Evolutionary conservation across 2,888 invertebrate species (phyloP).

Genomic region (Limenitis camilla): DNA sequence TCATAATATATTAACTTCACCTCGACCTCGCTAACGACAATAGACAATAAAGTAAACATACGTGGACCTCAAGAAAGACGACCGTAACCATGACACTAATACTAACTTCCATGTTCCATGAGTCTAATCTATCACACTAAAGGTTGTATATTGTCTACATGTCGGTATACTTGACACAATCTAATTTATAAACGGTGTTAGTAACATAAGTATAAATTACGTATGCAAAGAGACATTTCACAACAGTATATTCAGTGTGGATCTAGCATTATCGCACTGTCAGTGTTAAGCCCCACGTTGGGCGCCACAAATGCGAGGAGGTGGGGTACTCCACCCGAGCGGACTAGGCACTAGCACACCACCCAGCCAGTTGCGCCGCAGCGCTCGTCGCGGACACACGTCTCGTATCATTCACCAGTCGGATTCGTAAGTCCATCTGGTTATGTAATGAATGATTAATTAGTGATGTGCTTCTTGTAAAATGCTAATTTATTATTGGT

Average conservation of each 20-base stretch:
- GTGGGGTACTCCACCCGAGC: slow-evolving; percentile 25
- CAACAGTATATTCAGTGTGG: slow-evolving; percentile 8
- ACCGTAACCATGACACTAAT: too few relatives aligned
- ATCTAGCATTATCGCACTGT: slow-evolving; percentile 17
- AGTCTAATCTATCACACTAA: too few relatives aligned
- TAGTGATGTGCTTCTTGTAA: slow-evolving; percentile 10
- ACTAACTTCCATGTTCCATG: too few relatives aligned
- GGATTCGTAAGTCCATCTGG: slow-evolving; percentile 48
- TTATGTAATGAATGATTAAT: slow-evolving; percentile 40
- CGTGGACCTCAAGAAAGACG: too few relatives aligned
- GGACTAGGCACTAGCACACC: slow-evolving; percentile 40
- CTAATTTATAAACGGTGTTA: too few relatives aligned
- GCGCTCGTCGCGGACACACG: slow-evolving; percentile 49
- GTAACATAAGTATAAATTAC: not conserved
- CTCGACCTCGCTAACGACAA: too few relatives aligned
- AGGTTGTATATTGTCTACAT: too few relatives aligned
- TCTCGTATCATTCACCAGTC: slow-evolving; percentile 36
- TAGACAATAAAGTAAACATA: too few relatives aligned
- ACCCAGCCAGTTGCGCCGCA: slow-evolving; percentile 60
- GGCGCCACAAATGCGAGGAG: slow-evolving; percentile 43
- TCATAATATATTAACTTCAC: too few relatives aligned
- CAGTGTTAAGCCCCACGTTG: slow-evolving; percentile 40
- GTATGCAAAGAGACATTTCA: not conserved
- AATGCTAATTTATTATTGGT: slow-evolving; percentile 8
- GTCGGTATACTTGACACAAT: too few relatives aligned